phyloP scores from a whole-genome alignment of 2,113 vertebrate species.

The Paracanthobrama guichenoti region DNA sequence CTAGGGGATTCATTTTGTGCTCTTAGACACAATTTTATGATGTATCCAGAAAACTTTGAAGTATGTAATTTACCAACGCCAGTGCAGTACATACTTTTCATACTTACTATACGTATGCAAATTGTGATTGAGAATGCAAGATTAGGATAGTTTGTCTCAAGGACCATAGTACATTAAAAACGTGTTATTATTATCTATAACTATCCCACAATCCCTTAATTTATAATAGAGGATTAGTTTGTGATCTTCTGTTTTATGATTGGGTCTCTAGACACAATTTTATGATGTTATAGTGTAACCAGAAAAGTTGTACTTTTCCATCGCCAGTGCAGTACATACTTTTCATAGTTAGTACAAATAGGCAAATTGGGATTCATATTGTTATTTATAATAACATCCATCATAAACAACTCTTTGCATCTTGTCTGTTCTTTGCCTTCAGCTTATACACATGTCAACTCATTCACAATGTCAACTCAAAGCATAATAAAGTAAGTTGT shows the following conservation, averaged over 20 bases:
- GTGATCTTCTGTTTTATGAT: neutral
- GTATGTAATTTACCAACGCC: neutral
- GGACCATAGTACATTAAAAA: too few species aligned
- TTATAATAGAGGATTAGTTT: neutral
- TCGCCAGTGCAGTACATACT: neutral
- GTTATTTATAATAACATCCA: neutral
- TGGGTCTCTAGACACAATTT: neutral
- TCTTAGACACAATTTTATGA: neutral
- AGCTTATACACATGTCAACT: neutral
- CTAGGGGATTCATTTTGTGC: neutral
- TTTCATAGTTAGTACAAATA: neutral
- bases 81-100: neutral
- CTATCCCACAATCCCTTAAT: neutral
- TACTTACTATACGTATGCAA: neutral
- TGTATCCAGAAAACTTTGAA: neutral
- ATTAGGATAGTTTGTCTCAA: too few species aligned
- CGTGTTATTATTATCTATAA: too few species aligned
- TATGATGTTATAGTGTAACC: neutral
- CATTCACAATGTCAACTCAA: constrained; percentile 1
- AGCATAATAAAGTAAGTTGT: constrained; percentile 21
- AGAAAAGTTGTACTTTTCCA: neutral
- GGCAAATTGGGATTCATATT: neutral
- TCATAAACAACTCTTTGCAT: neutral
- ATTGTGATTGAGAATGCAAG: neutral
- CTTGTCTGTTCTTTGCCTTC: constrained; percentile 14